These are phyloP conservation scores for Telmatherina bonti DNA, from an alignment of 2,797 vertebrate species.

Conservation along the genomic window DNA sequence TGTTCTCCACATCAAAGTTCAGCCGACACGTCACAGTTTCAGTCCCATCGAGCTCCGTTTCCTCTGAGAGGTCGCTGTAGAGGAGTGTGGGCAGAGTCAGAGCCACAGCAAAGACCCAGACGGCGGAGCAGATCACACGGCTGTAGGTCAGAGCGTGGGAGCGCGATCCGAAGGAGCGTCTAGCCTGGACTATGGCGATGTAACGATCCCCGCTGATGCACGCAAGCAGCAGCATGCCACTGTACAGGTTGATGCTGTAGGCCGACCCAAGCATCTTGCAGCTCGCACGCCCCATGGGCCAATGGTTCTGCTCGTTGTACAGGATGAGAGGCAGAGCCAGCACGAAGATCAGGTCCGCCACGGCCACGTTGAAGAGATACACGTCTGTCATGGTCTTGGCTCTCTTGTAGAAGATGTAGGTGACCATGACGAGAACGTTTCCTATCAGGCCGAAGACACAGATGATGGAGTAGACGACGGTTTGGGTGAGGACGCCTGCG, in stretches of 20 bases:
- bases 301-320: conserved; percentile 86
- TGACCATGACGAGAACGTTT: conserved; percentile 89
- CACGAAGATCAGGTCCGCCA: conserved; percentile 90
- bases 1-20: conserved; percentile 58
- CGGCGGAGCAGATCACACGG: conserved; percentile 78
- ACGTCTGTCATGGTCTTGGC: conserved; percentile 92
- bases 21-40: conserved; percentile 78
- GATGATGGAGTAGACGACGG: conserved; percentile 84
- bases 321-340: conserved; percentile 86
- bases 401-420: conserved; percentile 89
- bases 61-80: conserved; percentile 76
- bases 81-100: conserved; percentile 86
- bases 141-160: conserved; percentile 73
- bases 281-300: conserved; percentile 81
- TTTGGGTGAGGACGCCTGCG: conserved; percentile 47
- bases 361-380: conserved; percentile 90
- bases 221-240: conserved; percentile 91
- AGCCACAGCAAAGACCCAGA: conserved; percentile 85
- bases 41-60: rapidly evolving
- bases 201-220: conserved; percentile 92
- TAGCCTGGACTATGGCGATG: conserved; percentile 90
- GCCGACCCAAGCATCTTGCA: conserved; percentile 87
- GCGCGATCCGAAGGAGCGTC: conserved; percentile 84
- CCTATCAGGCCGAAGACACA: conserved; percentile 88
- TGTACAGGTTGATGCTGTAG: conserved; percentile 93